Percentiles rank a stretch among this genome's conserved stretches.
Evolutionary conservation across 2,797 vertebrate genomes (phyloP).

Genomic region (Apogon hyalosoma): DNA sequence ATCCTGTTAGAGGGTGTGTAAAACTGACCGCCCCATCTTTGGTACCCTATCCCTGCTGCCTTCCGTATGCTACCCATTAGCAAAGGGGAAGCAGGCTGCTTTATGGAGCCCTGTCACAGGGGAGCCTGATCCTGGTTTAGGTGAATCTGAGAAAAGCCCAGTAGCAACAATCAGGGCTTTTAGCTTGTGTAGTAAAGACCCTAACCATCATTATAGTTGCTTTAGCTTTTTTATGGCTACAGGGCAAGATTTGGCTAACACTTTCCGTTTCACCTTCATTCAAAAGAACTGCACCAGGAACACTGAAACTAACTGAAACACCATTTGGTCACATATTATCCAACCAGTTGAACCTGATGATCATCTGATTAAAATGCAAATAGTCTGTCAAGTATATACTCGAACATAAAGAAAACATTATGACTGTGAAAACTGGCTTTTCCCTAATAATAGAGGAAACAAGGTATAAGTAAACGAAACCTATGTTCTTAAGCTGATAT

Average conservation of each 20-base stretch:
- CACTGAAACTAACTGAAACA: too few species aligned
- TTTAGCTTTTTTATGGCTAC: neutral
- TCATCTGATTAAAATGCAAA: too few species aligned
- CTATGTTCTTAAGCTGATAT: too few species aligned
- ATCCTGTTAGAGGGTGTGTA: conserved; percentile 24
- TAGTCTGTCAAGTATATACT: too few species aligned
- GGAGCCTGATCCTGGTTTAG: conserved; percentile 28
- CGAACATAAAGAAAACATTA: too few species aligned
- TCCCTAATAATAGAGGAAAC: too few species aligned
- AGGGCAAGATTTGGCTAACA: neutral
- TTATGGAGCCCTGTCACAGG: conserved; percentile 55
- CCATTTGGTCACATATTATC: too few species aligned
- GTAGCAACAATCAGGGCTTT: conserved; percentile 47
- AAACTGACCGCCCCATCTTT: conserved; percentile 22
- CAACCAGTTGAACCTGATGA: too few species aligned
- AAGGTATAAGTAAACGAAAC: too few species aligned
- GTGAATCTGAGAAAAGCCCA: conserved; percentile 45
- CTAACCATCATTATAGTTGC: conserved; percentile 13
- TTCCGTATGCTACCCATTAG: conserved; percentile 64
- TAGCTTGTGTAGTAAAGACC: conserved; percentile 20
- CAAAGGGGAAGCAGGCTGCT: conserved; percentile 34
- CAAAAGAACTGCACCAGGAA: too few species aligned
- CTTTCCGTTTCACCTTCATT: too few species aligned
- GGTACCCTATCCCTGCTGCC: conserved; percentile 24
- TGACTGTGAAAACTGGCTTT: too few species aligned